phyloP scores from a whole-genome alignment of 2,888 invertebrate genomes.

The Aleiodes alternator region DNA sequence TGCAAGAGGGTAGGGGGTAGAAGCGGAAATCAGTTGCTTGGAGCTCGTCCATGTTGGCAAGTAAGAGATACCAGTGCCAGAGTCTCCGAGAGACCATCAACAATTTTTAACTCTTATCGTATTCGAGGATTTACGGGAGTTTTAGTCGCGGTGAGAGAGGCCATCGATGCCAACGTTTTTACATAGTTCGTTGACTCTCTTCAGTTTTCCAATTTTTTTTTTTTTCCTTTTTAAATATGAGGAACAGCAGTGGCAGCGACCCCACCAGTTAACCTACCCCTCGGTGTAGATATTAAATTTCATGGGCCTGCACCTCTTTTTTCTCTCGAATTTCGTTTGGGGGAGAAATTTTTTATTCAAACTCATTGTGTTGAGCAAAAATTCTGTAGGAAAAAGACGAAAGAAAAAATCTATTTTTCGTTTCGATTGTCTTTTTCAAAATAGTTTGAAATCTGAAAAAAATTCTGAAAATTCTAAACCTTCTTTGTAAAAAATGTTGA shows the following conservation, averaged over 20 bases:
- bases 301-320: conserved; percentile 28
- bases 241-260: conserved; percentile 44
- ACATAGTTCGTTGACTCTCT: conserved; percentile 63
- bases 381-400: too few relatives aligned
- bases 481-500: too few relatives aligned
- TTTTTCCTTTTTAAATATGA: too few relatives aligned
- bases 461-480: too few relatives aligned
- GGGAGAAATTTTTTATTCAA: background rate
- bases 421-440: too few relatives aligned
- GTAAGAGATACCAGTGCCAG: conserved; percentile 43
- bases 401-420: too few relatives aligned
- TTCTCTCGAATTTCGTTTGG: background rate
- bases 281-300: conserved; percentile 43
- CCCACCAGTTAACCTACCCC: conserved; percentile 16
- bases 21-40: conserved; percentile 65
- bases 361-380: background rate
- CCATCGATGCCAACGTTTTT: conserved; percentile 65
- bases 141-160: conserved; percentile 20
- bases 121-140: conserved; percentile 59
- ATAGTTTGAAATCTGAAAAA: too few relatives aligned
- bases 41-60: conserved; percentile 63
- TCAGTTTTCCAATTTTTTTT: conserved; percentile 3
- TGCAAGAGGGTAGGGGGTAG: background rate
- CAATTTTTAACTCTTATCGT: conserved; percentile 54
- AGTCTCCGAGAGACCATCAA: conserved; percentile 43